These are phyloP conservation scores for Thomomys bottae DNA, from an alignment of 2,113 vertebrate genomes.

Conservation along the genomic window DNA sequence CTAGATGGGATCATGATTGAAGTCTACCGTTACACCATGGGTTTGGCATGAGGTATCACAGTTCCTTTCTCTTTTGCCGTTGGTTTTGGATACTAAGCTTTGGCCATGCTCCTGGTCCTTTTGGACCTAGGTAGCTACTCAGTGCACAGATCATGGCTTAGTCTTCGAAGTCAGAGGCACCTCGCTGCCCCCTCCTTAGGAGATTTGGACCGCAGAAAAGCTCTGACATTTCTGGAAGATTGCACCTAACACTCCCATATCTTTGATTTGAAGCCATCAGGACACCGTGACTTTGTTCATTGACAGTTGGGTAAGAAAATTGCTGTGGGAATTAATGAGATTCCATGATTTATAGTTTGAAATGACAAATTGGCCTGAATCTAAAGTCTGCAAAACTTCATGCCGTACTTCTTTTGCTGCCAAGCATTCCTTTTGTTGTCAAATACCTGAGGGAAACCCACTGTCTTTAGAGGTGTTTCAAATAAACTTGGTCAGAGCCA, in stretches of 20 bases:
- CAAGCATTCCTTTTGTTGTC: neutral
- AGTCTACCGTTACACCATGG: neutral
- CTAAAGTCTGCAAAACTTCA: neutral
- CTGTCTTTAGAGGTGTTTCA: neutral
- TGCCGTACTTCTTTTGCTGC: neutral
- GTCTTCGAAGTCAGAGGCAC: neutral
- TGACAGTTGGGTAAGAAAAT: neutral
- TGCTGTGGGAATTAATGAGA: neutral
- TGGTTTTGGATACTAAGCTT: neutral
- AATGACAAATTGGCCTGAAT: neutral
- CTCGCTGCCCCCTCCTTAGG: neutral
- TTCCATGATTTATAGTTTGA: neutral
- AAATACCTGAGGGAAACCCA: neutral
- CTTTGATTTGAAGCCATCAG: neutral
- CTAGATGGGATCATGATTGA: neutral
- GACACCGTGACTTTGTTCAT: neutral
- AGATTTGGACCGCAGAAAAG: neutral
- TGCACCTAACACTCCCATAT: neutral
- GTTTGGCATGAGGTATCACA: neutral
- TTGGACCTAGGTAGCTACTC: neutral
- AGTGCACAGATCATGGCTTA: neutral
- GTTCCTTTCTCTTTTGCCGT: neutral
- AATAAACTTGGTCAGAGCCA: neutral
- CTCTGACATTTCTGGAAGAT: neutral
- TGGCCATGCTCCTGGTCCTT: neutral